Evolutionary conservation across 1,140 invertebrate genomes (phyloP), one percentile per base, ranked within the genome.

Genomic region (Phthorimaea operculella): DNA sequence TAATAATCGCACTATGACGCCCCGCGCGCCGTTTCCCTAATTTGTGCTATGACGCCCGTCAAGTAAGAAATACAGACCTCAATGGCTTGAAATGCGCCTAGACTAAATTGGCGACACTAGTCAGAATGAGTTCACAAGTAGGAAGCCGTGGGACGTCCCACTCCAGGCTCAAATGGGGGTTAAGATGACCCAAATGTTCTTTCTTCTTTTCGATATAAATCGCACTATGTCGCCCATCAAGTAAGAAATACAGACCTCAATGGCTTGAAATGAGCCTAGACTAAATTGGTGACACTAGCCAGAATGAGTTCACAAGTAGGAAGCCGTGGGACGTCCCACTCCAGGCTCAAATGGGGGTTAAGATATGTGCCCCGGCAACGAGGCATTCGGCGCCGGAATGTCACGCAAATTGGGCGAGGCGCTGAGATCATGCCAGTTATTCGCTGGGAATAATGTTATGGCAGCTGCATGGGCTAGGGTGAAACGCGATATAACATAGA

Each of bases 261-360:
- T 28, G 21, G 2, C 6, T 28, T 28, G 2, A 28, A 28, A 42
- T 15, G 14, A 42, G 53, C 55, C 63, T 61, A 60, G 56, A 55
- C 62, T 68, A 68, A 77, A 75, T 72, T 74, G 72, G 61, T 59
- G 62, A 54, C 54, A 48, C 60, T 39, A 39, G 36, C 36, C n/a
- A 39, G 36, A 39, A 12, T 39, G 10, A 39, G n/a, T 28, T 28
- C 10, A 39, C 36, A 39, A 77, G 70, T 66, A 79, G 76, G 74
- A 79, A 71, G 59, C 64, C 66, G 73, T 77, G 73, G 76, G 74
- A 80, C 67, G 72, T 53, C 63, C 48, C 39, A n/a, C 52, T 68
- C 71, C 67, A 62, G 61, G 64, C 67, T 67, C 76, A 81, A 50
- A 81, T 81, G 59, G 78, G 73, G 76, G 78, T 81, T 79, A 81